These are phyloP conservation scores for Platichthys stellatus DNA, from an alignment of 2,113 vertebrate genomes.

Conservation along the genomic window DNA sequence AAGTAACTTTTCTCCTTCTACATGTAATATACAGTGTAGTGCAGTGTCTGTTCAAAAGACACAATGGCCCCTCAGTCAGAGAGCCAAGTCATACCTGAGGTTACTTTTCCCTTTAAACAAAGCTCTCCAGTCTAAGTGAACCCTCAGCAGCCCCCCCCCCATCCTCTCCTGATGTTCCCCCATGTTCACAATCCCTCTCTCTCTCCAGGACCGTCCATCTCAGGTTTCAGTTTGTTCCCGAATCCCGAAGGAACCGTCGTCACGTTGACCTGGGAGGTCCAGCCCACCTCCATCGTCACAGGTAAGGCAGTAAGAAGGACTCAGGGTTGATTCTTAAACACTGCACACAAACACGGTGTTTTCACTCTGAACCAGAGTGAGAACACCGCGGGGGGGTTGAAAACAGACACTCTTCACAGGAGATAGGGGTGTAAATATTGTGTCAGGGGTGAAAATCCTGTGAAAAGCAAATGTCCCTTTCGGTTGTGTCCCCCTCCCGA, in stretches of 20 bases:
- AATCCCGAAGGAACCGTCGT: constrained; percentile 66
- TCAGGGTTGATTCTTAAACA: background rate
- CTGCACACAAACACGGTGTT: background rate
- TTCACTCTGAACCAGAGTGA: constrained; percentile 28
- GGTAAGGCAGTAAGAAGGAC: constrained; percentile 46
- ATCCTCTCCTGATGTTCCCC: background rate
- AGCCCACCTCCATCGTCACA: constrained; percentile 73
- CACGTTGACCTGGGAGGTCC: constrained; percentile 78
- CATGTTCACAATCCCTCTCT: constrained; percentile 37
- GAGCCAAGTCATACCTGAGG: constrained; percentile 47
- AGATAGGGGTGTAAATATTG: constrained; percentile 69
- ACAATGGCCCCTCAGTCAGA: constrained; percentile 56
- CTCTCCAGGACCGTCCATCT: constrained; percentile 74
- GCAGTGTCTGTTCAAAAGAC: background rate
- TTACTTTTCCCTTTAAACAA: constrained; percentile 62
- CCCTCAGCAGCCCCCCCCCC: background rate
- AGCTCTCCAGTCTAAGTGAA: constrained; percentile 55
- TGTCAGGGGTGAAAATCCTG: background rate
- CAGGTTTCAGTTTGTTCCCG: constrained; percentile 66
- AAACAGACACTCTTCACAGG: constrained; percentile 39
- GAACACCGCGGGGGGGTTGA: constrained; percentile 6
- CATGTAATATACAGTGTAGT: background rate
- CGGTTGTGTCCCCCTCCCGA: background rate
- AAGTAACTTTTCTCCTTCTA: background rate
- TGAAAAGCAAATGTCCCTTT: background rate